Conservation (phyloP, 2,113 vertebrate genomes). For the Clarias macrocephalus region DNA sequence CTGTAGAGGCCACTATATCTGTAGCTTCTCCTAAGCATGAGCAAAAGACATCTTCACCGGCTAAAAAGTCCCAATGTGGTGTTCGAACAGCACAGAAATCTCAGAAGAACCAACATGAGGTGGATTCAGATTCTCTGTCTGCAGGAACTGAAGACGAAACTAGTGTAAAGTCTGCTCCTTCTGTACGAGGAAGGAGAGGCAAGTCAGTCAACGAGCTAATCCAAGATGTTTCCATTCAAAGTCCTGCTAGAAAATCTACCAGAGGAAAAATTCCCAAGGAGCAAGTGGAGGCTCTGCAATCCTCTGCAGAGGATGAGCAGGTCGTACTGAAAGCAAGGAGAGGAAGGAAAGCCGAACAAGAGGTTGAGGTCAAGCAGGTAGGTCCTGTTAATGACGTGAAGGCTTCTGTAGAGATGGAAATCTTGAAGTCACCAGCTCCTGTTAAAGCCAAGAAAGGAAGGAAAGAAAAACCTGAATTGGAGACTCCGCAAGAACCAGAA, state of each 20-base stretch:
- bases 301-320: background rate
- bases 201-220: conserved; percentile 41
- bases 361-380: background rate
- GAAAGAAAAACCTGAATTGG: conserved; percentile 45
- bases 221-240: conserved; percentile 35
- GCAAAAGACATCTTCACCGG: background rate
- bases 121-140: conserved; percentile 14
- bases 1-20: background rate
- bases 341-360: conserved; percentile 15
- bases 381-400: background rate
- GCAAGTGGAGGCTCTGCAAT: conserved; percentile 31
- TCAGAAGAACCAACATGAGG: background rate
- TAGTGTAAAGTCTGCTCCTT: background rate
- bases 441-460: conserved; percentile 56
- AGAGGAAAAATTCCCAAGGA: conserved; percentile 58
- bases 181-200: conserved; percentile 59
- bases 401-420: conserved; percentile 5
- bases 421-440: conserved; percentile 13
- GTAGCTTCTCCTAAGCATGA: background rate
- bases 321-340: conserved; percentile 20
- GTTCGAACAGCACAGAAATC: conserved; percentile 12
- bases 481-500: background rate
- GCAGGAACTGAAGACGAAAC: background rate
- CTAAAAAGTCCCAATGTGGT: conserved; percentile 1
- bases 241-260: conserved; percentile 46